Evolutionary conservation across 2,888 invertebrate species (phyloP), one percentile per base, ranked within the genome.

Genomic region (Ennomos fuscantarius): DNA sequence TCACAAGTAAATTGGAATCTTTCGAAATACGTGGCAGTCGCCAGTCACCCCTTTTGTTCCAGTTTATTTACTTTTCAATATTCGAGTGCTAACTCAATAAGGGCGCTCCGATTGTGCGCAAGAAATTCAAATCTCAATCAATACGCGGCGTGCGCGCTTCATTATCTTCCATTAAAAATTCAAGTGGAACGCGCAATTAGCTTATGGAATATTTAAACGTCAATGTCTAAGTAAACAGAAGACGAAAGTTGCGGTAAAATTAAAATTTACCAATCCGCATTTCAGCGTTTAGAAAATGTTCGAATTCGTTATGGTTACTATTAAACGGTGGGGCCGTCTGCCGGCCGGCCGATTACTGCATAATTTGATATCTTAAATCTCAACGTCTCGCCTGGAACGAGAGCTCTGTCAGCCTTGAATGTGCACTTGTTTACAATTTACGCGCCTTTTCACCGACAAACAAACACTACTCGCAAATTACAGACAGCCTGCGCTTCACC

Each of bases 71-170:
- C 76, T 73, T 76, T 77, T 78, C 86, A 88, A 87, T 84, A 86
- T 87, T 88, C 82, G 78, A 77, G 74, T 74, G 77, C 78, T 89
- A 89, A 89, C 85, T 83, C 81, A 84, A 88, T 88, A 84, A 83
- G 74, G 74, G 78, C 73, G 74, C 74, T 80, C 79, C 84, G 82
- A 84, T 84, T 86, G 85, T 74, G 81, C 81, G 79, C 84, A 82
- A 86, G 84, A 85, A 86, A 88, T 89, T 88, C 83, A 89, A 91
- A 89, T 85, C 82, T 81, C 86, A 88, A 91, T 90, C 89, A 89
- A 89, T 87, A 82, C 74, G 70, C 67, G 70, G 78, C 74, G 79
- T 79, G 73, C 79, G 81, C 82, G 73, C 76, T 86, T 82, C 78
- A 81, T 86, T 84, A 85, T 79, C 80, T 83, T 86, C 84, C 84